These are phyloP conservation scores for Myiozetetes cayanensis DNA, from an alignment of 2,113 vertebrate genomes.

Conservation along the genomic window DNA sequence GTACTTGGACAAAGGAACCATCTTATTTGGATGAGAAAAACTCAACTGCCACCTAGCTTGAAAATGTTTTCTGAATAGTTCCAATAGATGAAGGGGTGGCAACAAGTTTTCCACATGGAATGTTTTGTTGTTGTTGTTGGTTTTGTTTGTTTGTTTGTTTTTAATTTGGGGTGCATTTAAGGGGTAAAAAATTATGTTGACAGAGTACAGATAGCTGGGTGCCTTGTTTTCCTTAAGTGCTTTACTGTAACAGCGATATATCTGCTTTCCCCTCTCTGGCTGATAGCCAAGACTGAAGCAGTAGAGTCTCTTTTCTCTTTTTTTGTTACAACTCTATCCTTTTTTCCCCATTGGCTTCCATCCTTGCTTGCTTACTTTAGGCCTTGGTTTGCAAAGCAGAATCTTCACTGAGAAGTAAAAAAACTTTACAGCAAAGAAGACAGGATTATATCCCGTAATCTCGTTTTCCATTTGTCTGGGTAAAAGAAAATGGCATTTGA, in stretches of 20 bases:
- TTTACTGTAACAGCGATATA: neutral
- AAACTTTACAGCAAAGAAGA: neutral
- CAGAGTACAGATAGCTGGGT: neutral
- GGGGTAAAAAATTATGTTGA: neutral
- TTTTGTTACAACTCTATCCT: neutral
- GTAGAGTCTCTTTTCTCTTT: neutral
- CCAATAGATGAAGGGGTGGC: conserved; percentile 7
- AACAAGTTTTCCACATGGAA: conserved; percentile 34
- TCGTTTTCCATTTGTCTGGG: neutral
- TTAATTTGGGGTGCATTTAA: neutral
- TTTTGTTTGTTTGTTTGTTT: neutral
- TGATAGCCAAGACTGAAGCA: neutral
- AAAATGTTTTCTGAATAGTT: conserved; percentile 13
- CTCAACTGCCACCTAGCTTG: neutral
- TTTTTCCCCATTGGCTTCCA: neutral
- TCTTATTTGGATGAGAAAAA: neutral
- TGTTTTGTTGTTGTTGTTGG: neutral
- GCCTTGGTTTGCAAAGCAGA: neutral
- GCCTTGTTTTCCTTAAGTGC: conserved; percentile 9
- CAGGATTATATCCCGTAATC: neutral
- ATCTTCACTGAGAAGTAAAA: neutral
- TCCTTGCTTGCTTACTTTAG: neutral
- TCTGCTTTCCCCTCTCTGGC: neutral
- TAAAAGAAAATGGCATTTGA: neutral
- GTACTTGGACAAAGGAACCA: neutral